Evolutionary conservation across 1,140 invertebrate genomes (phyloP).

Genomic region (Potamilus streckersoni): DNA sequence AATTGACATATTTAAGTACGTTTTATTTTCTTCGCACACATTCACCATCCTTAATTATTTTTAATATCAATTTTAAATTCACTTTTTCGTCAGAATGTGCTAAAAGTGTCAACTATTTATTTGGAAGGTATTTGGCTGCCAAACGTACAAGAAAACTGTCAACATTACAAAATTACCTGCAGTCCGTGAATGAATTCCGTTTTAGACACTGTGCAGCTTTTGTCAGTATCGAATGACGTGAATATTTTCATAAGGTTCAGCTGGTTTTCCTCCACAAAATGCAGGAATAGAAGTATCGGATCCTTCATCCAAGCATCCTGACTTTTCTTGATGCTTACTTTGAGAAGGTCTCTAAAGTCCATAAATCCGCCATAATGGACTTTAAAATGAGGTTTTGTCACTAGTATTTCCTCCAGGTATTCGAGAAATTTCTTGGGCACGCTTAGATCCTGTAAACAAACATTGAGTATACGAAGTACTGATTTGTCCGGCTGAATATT

Average conservation of each 20-base stretch:
- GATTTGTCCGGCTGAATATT: too few relatives aligned
- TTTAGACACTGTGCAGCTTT: constrained; percentile 16
- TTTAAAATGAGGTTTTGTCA: constrained; percentile 9
- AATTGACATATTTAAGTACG: too few relatives aligned
- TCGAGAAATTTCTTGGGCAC: constrained; percentile 21
- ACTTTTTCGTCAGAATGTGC: too few relatives aligned
- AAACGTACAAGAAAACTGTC: too few relatives aligned
- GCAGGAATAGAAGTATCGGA: constrained; percentile 22
- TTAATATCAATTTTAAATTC: too few relatives aligned
- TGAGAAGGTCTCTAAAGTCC: constrained; percentile 20
- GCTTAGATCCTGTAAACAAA: constrained; percentile 20
- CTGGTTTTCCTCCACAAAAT: constrained; percentile 27
- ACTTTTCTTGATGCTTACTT: constrained; percentile 11
- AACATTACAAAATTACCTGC: too few relatives aligned
- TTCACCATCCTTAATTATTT: too few relatives aligned
- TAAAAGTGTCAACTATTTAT: too few relatives aligned
- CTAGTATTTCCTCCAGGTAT: constrained; percentile 13
- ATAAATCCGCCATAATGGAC: constrained; percentile 25
- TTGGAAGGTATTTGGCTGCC: too few relatives aligned
- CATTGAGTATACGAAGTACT: too few relatives aligned
- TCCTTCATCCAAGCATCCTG: constrained; percentile 23
- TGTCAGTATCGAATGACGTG: constrained; percentile 24
- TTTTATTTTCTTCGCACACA: too few relatives aligned
- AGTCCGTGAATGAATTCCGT: constrained; percentile 10
- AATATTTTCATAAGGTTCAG: constrained; percentile 24